Evolutionary conservation across 2,113 vertebrate genomes (phyloP), one percentile per base, ranked within the genome.

Genomic region (Ia io): DNA sequence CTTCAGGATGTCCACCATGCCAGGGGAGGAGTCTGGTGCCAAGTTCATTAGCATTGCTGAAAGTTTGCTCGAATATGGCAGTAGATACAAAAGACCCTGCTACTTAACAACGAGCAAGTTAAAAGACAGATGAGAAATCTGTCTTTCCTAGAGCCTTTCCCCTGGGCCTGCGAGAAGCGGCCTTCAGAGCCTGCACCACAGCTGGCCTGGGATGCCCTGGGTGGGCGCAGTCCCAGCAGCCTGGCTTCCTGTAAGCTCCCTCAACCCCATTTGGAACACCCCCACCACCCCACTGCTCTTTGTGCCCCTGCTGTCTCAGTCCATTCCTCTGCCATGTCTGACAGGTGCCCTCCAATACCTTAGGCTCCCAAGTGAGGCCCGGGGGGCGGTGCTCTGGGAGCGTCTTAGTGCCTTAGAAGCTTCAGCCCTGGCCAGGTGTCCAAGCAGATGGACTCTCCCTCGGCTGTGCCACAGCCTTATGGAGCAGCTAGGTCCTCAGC

Each of bases 81-180:
- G 49, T 49, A 53, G 23, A 47, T 83, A 47, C 61, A 89, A 92
- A 70, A 88, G 82, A 84, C 90, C 67, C 44, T 79, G 51, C 67
- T 77, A 44, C 53, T 85, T 74, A 90, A 73, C 0, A 85, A 73
- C 1, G 2, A 92, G 56, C 88, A 71, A 32, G 83, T 80, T 76
- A 84, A 82, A 67, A 91, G 78, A 30, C 53, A 49, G 70, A 77
- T 61, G 32, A 61, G 94, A 85, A 89, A 71, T 37, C 18, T 1
- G n/a, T 73, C 23, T 86, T 7, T 11, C n/a, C 44, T 40, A 59
- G 59, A 73, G 16, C 4, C 90, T 84, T 53, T 10, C n/a, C 70
- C 30, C 73, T 42, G 70, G 78, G 74, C 56, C 25, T 37, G 70
- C 44, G 32, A 79, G 63, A 53, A 18, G 44, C 1, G 2, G 13